Base-by-base conservation (phyloP, 2,888 invertebrate species). In the Neoaliturus tenellus region DNA sequence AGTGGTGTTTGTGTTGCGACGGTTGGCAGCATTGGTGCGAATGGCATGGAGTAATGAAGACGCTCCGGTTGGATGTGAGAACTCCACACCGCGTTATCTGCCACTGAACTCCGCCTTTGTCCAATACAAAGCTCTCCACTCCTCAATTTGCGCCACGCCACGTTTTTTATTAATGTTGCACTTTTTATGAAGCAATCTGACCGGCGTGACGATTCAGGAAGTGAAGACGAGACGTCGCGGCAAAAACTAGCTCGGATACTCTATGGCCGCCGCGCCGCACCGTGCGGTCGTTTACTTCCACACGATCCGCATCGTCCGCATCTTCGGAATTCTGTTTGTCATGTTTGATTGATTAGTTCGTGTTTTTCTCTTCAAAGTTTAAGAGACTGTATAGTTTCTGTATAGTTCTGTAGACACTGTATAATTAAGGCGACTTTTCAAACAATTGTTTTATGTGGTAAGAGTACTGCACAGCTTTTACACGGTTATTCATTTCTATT, bases 91-190 rank as follows among this genome's bases (percentile, higher is more conserved):
- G 48, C 31, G 48, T 75, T 75, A 75, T 28, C 75, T 75, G 75
- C 75, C 75, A 75, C 75, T 75, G 75, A 75, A 75, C 75, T 39
- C 75, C 5, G 75, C 75, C 75, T 48, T 75, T 75, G 75, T 75
- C 75, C 75, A 75, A 75, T 75, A 75, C 75, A 71, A 71, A 71
- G 71, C 71, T 71, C 62, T 62, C 62, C 62, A 62, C 62, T 62
- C 39, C 71, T 39, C 71, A 39, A 71, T 75, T 48, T 75, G 44
- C 44, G 75, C 75, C 75, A 75, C 75, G 75, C 75, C 48, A 75
- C 44, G 75, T 75, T 75, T 75, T 71, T 75, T 75, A 75, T 75
- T 75, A 75, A 75, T 75, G 75, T 75, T 75, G 75, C 44, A 75
- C 75, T 75, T 75, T 75, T 75, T 75, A 39, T 23, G 48, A 48